Evolutionary conservation across 2,113 vertebrate species (phyloP).

Genomic region (Tringa solitaria): DNA sequence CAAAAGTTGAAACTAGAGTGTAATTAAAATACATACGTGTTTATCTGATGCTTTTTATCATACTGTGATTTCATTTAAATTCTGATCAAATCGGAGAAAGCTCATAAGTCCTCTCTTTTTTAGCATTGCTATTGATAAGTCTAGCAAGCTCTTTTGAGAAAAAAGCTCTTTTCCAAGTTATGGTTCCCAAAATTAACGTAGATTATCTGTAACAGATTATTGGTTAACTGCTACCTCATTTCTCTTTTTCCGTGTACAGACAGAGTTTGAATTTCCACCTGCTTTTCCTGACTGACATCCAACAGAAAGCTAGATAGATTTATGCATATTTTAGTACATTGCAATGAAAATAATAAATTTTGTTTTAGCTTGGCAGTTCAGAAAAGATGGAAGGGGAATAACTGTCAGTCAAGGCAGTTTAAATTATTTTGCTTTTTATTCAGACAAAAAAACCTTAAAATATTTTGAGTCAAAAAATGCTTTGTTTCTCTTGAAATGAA

Average conservation of each 20-base stretch:
- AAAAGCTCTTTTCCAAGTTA: not conserved
- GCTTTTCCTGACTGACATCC: slow-evolving; percentile 42
- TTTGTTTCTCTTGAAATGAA: slow-evolving; percentile 5
- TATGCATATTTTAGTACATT: not conserved
- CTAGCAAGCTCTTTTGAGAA: not conserved
- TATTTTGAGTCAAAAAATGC: not conserved
- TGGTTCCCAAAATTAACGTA: not conserved
- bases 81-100: not conserved
- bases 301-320: not conserved
- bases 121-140: not conserved
- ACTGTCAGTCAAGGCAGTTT: slow-evolving; percentile 12
- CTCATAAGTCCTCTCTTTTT: not conserved
- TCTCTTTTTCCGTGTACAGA: not conserved
- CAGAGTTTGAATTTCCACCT: slow-evolving; percentile 21
- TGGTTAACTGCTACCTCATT: not conserved
- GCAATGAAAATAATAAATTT: slow-evolving; percentile 18
- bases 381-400: slow-evolving; percentile 31
- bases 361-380: not conserved
- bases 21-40: not conserved
- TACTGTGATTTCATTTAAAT: not conserved
- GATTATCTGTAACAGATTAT: not conserved
- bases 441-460: not conserved
- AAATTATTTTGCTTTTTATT: slow-evolving; percentile 37
- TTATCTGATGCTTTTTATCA: not conserved
- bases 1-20: not conserved